A percentile compares a stretch with the other conserved stretches of the same genome.
Evolutionary conservation across 2,113 vertebrate genomes (phyloP).

Genomic region (Nymphicus hollandicus): DNA sequence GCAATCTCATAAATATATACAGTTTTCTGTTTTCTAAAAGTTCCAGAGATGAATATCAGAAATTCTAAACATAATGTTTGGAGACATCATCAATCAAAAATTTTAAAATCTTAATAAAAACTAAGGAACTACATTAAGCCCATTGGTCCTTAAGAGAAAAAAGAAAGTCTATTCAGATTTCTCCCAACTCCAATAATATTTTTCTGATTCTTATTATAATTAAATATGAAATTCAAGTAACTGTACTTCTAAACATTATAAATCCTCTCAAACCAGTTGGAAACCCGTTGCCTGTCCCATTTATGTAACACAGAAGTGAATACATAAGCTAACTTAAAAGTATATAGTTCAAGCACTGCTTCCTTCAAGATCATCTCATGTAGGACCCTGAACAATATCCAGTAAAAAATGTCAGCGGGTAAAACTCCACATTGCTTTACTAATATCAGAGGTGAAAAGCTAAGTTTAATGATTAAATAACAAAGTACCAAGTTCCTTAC

Average conservation of each 20-base stretch:
- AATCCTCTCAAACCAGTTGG: background rate
- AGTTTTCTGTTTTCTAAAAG: background rate
- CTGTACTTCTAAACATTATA: background rate
- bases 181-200: background rate
- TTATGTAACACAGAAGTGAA: background rate
- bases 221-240: background rate
- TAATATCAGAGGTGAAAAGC: background rate
- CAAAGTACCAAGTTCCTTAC: background rate
- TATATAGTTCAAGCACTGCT: background rate
- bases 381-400: background rate
- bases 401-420: background rate
- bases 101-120: background rate
- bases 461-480: slow-evolving; percentile 6
- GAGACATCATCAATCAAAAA: background rate
- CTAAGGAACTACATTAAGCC: background rate
- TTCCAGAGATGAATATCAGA: background rate
- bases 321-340: background rate
- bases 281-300: background rate
- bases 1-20: background rate
- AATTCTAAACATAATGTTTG: background rate
- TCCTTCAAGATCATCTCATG: background rate
- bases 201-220: background rate
- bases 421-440: background rate
- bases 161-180: background rate
- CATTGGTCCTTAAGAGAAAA: background rate